Evolutionary conservation across 2,113 vertebrate genomes (phyloP).

Genomic region (Paracanthobrama guichenoti): DNA sequence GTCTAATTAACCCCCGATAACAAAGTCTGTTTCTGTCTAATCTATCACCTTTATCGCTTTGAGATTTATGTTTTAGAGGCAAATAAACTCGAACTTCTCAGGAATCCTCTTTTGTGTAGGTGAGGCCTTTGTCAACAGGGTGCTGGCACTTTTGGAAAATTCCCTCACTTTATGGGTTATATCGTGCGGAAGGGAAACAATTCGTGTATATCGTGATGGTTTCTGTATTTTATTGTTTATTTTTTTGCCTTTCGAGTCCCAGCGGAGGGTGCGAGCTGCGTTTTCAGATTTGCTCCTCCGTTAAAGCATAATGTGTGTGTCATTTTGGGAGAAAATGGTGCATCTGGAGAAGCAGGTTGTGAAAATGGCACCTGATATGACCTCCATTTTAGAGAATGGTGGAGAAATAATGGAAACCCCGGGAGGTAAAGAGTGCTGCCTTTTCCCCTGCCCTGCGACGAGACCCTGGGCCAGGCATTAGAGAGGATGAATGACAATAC

Average conservation of each 20-base stretch:
- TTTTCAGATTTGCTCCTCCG: slow-evolving; percentile 51
- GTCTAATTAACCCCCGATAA: neutral
- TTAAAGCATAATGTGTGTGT: slow-evolving; percentile 63
- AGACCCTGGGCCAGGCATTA: slow-evolving; percentile 58
- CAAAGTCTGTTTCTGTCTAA: neutral
- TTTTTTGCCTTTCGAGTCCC: slow-evolving; percentile 45
- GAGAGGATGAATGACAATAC: slow-evolving; percentile 58
- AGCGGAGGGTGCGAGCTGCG: slow-evolving; percentile 41
- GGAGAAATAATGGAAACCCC: slow-evolving; percentile 74
- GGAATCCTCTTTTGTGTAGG: neutral
- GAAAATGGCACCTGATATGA: slow-evolving; percentile 72
- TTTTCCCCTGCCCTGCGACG: slow-evolving; percentile 46
- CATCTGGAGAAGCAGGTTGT: slow-evolving; percentile 71
- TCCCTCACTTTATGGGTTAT: slow-evolving; percentile 33
- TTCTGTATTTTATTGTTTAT: slow-evolving; percentile 41
- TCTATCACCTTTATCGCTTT: neutral
- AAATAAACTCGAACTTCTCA: neutral
- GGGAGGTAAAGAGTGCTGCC: slow-evolving; percentile 67
- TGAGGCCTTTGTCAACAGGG: slow-evolving; percentile 1
- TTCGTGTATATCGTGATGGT: slow-evolving; percentile 18
- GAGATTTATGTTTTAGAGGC: neutral
- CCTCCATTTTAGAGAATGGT: slow-evolving; percentile 75
- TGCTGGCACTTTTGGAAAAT: slow-evolving; percentile 24
- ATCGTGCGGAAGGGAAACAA: neutral
- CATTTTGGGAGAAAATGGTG: slow-evolving; percentile 70